Evolutionary conservation across 2,113 vertebrate species (phyloP).

Genomic region (Sialia sialis): DNA sequence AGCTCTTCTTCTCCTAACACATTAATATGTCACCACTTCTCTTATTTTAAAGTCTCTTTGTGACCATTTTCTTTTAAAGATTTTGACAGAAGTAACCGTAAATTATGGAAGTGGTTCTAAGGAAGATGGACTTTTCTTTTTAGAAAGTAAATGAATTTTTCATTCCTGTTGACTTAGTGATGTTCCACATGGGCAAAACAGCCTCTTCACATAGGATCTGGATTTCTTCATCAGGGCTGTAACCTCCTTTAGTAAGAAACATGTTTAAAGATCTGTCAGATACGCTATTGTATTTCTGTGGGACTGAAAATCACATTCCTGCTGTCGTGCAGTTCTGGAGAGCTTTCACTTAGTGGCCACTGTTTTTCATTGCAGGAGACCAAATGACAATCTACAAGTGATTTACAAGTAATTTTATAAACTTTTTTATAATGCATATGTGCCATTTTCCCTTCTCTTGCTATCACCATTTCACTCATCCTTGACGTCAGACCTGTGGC

Average conservation of each 20-base stretch:
- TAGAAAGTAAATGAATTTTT: background rate
- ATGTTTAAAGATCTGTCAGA: background rate
- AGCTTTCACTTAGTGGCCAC: background rate
- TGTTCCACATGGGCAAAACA: background rate
- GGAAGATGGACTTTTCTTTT: background rate
- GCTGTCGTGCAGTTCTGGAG: background rate
- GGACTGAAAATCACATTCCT: background rate
- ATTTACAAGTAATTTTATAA: background rate
- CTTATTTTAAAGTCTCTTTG: background rate
- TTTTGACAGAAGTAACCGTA: background rate
- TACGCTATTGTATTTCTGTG: background rate
- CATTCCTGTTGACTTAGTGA: background rate
- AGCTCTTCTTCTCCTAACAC: background rate
- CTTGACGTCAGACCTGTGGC: background rate
- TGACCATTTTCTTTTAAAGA: background rate
- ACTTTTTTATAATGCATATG: background rate
- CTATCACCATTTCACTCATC: background rate
- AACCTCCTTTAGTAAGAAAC: background rate
- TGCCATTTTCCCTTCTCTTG: background rate
- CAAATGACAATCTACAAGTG: background rate
- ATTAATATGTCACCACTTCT: background rate
- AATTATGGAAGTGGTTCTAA: background rate
- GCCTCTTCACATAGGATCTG: background rate
- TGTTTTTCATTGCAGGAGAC: background rate
- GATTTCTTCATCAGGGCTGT: background rate